Percentiles rank a stretch among this genome's conserved stretches.
These are phyloP conservation scores for Sinopyrophorus schimmeli DNA, from an alignment of 2,888 invertebrate genomes.

Conservation along the genomic window DNA sequence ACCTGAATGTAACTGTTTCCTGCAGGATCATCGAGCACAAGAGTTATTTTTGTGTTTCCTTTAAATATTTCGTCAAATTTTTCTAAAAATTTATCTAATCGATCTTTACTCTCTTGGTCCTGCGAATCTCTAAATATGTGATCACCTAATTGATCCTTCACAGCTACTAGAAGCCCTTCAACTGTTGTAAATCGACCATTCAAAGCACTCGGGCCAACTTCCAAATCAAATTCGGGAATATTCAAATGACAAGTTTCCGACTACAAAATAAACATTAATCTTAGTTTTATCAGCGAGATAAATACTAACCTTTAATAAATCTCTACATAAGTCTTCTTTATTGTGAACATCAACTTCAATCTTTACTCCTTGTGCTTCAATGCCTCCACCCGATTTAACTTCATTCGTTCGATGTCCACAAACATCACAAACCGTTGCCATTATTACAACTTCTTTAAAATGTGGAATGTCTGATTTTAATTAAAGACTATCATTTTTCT, in stretches of 20 bases:
- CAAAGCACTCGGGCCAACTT: slow-evolving; percentile 81
- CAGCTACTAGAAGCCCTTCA: slow-evolving; percentile 82
- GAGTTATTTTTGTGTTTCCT: slow-evolving; percentile 66
- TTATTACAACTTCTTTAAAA: slow-evolving; percentile 97
- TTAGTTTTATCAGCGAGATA: background rate
- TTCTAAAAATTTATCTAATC: slow-evolving; percentile 66
- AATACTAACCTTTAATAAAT: slow-evolving; percentile 78
- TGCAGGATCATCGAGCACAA: slow-evolving; percentile 93
- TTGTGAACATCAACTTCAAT: slow-evolving; percentile 74
- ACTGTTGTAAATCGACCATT: slow-evolving; percentile 95
- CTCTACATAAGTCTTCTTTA: slow-evolving; percentile 83
- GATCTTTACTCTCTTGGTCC: slow-evolving; percentile 58
- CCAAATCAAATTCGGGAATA: slow-evolving; percentile 88
- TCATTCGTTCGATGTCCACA: slow-evolving; percentile 95
- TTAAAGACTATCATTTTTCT: slow-evolving; percentile 26
- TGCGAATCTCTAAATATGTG: slow-evolving; percentile 75
- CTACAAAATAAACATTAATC: slow-evolving; percentile 47
- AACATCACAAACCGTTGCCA: slow-evolving; percentile 90
- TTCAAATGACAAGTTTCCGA: slow-evolving; percentile 79
- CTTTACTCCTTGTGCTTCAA: slow-evolving; percentile 77
- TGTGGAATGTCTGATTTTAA: slow-evolving; percentile 76
- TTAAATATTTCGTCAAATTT: slow-evolving; percentile 70
- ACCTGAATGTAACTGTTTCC: slow-evolving; percentile 95
- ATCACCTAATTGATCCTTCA: slow-evolving; percentile 74
- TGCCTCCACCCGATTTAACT: slow-evolving; percentile 91